Evolutionary conservation across 2,888 invertebrate species (phyloP).

Genomic region (Caenorhabditis sp.): DNA sequence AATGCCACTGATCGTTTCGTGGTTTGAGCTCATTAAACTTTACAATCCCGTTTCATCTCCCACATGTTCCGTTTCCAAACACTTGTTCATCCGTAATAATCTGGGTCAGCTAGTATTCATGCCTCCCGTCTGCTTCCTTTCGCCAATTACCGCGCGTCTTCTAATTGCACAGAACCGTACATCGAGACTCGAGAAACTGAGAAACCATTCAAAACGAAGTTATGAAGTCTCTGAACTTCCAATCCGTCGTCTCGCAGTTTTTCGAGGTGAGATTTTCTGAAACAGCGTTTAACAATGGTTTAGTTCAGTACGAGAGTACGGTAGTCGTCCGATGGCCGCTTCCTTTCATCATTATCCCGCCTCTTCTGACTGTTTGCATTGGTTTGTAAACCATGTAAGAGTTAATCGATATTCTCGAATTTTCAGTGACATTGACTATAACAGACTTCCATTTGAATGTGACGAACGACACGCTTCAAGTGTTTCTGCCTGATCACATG

Average conservation of each 20-base stretch:
- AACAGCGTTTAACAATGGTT: not conserved
- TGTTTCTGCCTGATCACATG: constrained; percentile 78
- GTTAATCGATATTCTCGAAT: constrained; percentile 7
- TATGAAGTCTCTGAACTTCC: constrained; percentile 68
- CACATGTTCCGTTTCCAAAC: constrained; percentile 8
- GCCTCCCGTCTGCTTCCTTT: constrained; percentile 4
- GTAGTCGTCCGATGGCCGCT: constrained; percentile 76
- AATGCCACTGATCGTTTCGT: too few relatives aligned
- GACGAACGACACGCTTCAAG: constrained; percentile 69
- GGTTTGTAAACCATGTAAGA: too few relatives aligned
- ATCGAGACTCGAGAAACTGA: constrained; percentile 17
- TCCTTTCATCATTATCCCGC: constrained; percentile 73
- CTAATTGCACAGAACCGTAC: constrained; percentile 54
- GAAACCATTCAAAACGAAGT: not conserved
- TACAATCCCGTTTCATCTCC: not conserved
- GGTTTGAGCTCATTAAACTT: too few relatives aligned
- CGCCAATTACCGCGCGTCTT: constrained; percentile 7
- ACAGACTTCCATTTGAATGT: constrained; percentile 63
- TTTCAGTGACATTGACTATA: constrained; percentile 58
- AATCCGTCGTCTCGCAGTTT: constrained; percentile 74
- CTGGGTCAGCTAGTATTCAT: constrained; percentile 44
- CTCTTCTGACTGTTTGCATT: constrained; percentile 64
- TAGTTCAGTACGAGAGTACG: constrained; percentile 71
- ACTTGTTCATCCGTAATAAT: constrained; percentile 39
- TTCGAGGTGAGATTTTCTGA: constrained; percentile 67